A percentile compares a stretch with the other conserved stretches of the same genome.
Conservation (phyloP, 2,888 invertebrate genomes). For the Morpho achilles region DNA sequence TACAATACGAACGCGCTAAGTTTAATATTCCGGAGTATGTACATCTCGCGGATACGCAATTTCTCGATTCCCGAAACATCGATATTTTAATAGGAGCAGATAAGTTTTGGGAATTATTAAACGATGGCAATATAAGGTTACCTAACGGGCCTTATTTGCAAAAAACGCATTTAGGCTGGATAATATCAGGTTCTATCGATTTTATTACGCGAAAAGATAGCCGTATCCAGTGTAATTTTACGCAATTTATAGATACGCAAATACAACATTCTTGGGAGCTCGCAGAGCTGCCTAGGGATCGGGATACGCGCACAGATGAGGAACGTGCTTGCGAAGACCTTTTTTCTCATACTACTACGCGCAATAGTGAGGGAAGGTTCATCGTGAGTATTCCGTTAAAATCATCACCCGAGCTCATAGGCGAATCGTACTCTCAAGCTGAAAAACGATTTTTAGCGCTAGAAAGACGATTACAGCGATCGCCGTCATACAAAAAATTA, state of each 20-base stretch:
- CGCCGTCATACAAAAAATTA: slow-evolving; percentile 17
- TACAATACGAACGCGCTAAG: slow-evolving; percentile 1
- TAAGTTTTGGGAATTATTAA: slow-evolving; percentile 1
- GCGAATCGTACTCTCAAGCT: slow-evolving; percentile 21
- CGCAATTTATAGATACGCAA: slow-evolving; percentile 19
- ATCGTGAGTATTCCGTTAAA: slow-evolving; percentile 13
- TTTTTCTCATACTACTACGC: slow-evolving; percentile 13
- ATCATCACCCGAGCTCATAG: slow-evolving; percentile 18
- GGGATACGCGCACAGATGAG: slow-evolving; percentile 1
- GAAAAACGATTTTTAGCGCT: slow-evolving; percentile 21
- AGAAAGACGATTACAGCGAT: slow-evolving; percentile 20
- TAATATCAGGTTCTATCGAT: slow-evolving; percentile 27
- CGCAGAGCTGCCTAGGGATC: slow-evolving; percentile 14
- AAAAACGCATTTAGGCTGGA: slow-evolving; percentile 30
- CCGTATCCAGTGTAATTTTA: slow-evolving; percentile 23
- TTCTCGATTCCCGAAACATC: background rate
- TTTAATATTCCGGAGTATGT: background rate
- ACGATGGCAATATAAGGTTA: slow-evolving; percentile 1
- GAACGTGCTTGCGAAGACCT: slow-evolving; percentile 17
- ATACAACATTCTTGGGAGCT: slow-evolving; percentile 29
- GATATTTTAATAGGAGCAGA: slow-evolving; percentile 1
- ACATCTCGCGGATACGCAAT: background rate
- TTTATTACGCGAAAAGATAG: background rate
- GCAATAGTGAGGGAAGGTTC: slow-evolving; percentile 18
- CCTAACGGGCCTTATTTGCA: slow-evolving; percentile 18